These are phyloP conservation scores for Idaea straminata DNA, from an alignment of 2,888 invertebrate genomes.

Conservation along the genomic window DNA sequence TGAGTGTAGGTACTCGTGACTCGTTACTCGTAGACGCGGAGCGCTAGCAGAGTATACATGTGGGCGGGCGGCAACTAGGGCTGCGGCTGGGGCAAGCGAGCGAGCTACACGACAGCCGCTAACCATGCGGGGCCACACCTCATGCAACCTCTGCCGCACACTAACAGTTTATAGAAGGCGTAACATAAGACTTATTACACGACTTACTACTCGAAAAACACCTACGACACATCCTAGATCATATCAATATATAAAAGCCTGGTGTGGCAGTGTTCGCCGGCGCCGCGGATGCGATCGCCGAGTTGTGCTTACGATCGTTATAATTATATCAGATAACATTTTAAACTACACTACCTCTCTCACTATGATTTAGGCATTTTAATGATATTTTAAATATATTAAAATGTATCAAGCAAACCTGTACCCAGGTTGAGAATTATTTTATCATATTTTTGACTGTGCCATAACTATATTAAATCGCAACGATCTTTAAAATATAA, in stretches of 20 bases:
- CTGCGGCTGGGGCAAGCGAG: conserved; percentile 28
- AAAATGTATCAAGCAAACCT: conserved; percentile 61
- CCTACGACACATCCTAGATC: conserved; percentile 79
- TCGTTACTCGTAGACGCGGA: conserved; percentile 1
- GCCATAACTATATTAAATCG: conserved; percentile 41
- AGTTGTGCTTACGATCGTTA: conserved; percentile 52
- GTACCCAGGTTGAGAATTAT: conserved; percentile 49
- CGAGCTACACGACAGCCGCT: conserved; percentile 36
- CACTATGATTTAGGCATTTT: conserved; percentile 74
- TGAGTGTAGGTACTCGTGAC: conserved; percentile 46
- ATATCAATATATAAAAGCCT: conserved; percentile 75
- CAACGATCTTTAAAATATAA: conserved; percentile 39
- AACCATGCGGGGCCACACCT: conserved; percentile 17
- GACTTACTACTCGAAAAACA: conserved; percentile 78
- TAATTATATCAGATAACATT: conserved; percentile 59
- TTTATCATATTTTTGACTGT: conserved; percentile 45
- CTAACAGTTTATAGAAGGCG: conserved; percentile 65
- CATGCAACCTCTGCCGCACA: conserved; percentile 30
- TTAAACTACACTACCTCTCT: conserved; percentile 74
- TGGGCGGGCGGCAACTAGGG: conserved; percentile 36
- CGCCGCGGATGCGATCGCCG: conserved; percentile 43
- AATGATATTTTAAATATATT: conserved; percentile 65
- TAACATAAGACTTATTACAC: conserved; percentile 77
- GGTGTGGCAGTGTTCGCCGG: conserved; percentile 59
- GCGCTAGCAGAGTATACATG: conserved; percentile 57